Evolutionary conservation across 2,113 vertebrate species (phyloP).

Genomic region (Gulo gulo): DNA sequence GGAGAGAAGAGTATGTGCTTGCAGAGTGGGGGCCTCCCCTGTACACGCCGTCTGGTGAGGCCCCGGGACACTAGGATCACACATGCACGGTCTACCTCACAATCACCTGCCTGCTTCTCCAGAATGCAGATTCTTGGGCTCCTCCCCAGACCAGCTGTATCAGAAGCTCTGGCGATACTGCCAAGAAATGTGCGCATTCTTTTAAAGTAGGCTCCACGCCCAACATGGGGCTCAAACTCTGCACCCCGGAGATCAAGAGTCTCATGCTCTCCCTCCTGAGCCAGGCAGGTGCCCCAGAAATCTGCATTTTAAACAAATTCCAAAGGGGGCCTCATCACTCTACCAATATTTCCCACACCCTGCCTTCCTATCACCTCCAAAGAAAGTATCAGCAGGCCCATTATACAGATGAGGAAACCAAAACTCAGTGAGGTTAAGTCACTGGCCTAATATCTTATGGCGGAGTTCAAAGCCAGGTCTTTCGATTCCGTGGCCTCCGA

Average conservation of each 20-base stretch:
- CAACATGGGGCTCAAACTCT: neutral
- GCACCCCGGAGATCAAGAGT: neutral
- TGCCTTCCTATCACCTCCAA: neutral
- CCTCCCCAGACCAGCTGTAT: neutral
- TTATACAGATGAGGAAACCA: neutral
- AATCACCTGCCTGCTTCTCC: neutral
- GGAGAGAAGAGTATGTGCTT: neutral
- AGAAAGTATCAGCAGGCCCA: neutral
- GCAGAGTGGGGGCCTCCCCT: accelerated
- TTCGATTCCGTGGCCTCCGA: neutral
- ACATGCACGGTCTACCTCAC: neutral
- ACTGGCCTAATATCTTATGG: neutral
- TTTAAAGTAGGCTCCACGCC: neutral
- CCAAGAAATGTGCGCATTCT: neutral
- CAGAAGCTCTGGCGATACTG: neutral
- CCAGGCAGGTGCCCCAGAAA: neutral
- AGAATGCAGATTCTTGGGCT: neutral
- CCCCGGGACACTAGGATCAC: neutral
- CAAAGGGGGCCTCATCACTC: neutral
- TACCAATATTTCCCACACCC: neutral
- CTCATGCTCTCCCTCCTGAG: neutral
- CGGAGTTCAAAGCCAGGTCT: neutral
- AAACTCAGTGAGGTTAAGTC: neutral
- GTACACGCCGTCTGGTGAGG: accelerated
- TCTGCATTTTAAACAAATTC: neutral